Percentiles rank a stretch among this genome's conserved stretches.
These are phyloP conservation scores for Fulmarus glacialis DNA, from an alignment of 2,113 vertebrate genomes.

Conservation along the genomic window DNA sequence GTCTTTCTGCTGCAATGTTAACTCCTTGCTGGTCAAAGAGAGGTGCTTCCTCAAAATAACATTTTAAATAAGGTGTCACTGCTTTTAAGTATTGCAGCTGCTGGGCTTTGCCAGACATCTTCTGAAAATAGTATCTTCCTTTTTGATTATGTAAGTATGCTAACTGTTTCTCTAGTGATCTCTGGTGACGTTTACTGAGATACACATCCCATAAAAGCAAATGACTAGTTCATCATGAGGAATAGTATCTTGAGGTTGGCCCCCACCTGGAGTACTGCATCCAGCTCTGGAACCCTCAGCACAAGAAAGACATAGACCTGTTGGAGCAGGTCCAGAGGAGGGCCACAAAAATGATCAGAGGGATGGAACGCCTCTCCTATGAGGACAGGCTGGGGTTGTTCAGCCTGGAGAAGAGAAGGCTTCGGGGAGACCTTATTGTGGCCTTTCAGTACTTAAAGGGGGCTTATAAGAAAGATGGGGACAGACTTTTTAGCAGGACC, in stretches of 20 bases:
- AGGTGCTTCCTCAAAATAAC: neutral
- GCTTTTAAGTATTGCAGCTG: neutral
- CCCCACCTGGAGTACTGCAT: no score
- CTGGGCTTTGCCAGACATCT: neutral
- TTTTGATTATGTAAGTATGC: neutral
- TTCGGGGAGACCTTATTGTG: no score
- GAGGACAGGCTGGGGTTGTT: no score
- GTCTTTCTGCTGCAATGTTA: constrained; percentile 13
- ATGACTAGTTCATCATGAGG: neutral
- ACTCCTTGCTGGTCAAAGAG: neutral
- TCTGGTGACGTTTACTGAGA: neutral
- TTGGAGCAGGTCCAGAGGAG: no score
- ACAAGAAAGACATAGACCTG: no score
- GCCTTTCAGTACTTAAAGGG: no score
- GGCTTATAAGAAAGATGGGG: no score
- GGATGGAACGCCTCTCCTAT: no score
- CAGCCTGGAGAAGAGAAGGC: no score
- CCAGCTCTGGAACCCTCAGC: no score
- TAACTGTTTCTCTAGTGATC: neutral
- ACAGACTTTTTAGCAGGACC: no score
- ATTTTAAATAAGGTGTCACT: neutral
- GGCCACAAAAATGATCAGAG: no score
- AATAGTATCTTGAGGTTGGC: neutral
- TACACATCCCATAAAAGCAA: neutral
- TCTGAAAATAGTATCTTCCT: neutral